A percentile compares a stretch with the other conserved stretches of the same genome.
Conservation (phyloP, 2,113 vertebrate genomes). For the Microcebus murinus region DNA sequence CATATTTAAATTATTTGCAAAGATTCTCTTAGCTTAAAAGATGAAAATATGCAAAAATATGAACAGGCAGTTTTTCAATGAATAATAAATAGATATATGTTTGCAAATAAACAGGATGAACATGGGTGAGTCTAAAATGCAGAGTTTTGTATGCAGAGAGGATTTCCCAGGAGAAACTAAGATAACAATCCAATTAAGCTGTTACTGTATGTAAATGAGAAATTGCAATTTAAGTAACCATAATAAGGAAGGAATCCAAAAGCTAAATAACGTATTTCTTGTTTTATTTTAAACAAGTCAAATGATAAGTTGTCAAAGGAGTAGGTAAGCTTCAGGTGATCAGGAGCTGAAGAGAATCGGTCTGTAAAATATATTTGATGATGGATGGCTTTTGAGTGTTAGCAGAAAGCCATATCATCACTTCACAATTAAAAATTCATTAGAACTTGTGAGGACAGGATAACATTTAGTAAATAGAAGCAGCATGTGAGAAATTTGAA, state of each 20-base stretch:
- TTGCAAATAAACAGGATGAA: constrained; percentile 68
- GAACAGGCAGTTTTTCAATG: constrained; percentile 41
- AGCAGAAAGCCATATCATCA: constrained; percentile 58
- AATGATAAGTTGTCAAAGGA: constrained; percentile 63
- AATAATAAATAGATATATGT: constrained; percentile 50
- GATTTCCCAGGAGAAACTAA: constrained; percentile 57
- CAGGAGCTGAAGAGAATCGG: constrained; percentile 59
- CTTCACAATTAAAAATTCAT: constrained; percentile 84
- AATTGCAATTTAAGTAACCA: constrained; percentile 52
- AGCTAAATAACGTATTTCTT: constrained; percentile 34
- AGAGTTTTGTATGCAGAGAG: background rate
- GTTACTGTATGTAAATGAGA: constrained; percentile 57
- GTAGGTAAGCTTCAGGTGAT: constrained; percentile 51
- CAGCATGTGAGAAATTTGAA: constrained; percentile 81
- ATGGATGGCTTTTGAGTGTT: constrained; percentile 69
- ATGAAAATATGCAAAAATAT: constrained; percentile 58
- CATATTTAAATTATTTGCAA: constrained; percentile 67
- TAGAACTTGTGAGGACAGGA: constrained; percentile 75
- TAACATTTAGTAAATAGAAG: constrained; percentile 82
- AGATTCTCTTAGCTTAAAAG: constrained; percentile 29
- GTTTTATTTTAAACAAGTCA: constrained; percentile 64
- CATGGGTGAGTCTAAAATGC: constrained; percentile 39
- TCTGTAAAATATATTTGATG: constrained; percentile 73
- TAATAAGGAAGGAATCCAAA: constrained; percentile 54
- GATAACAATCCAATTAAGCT: constrained; percentile 65